Evolutionary conservation across 2,797 vertebrate species (phyloP), one percentile per base, ranked within the genome.

Genomic region (Anabas testudineus): DNA sequence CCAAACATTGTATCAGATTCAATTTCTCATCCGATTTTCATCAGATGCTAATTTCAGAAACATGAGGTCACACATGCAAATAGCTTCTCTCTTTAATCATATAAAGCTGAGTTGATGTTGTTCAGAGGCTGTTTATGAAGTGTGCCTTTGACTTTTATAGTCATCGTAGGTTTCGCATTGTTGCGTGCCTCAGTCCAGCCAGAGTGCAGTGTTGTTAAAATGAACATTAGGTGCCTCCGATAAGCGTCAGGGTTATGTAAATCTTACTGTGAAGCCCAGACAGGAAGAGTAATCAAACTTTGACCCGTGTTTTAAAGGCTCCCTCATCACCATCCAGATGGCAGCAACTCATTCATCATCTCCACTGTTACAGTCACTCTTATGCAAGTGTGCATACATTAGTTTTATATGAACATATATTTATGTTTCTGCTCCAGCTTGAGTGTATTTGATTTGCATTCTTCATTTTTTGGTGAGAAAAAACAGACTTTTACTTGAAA

Each of bases 281-380:
- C 47, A 37, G 37, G 45, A 71, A 24, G 43, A 71, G 21, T 52
- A 72, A 74, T 86, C 68, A 81, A 43, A 72, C 57, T 58, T 12
- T 80, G 57, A 68, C 37, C 72, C 7, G 4, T 19, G 58, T 60
- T 74, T 54, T 9, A 1, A 56, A 56, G 46, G 36, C 52, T 34
- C 39, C 36, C 16, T 63, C 46, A 19, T 43, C 24, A 32, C 76
- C 67, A 10, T 41, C 26, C 19, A 67, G 52, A 54, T 14, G 21
- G 19, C 3, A 62, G 63, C 55, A 42, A 59, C 59, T 78, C 77
- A 39, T 88, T 80, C 37, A 77, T 81, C 77, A 78, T 69, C 39
- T 36, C 15, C 16, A 21, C 49, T 41, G n/a, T 63, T 67, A 42
- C 12, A 24, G 2, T 36, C 15, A 59, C 47, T 57, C 39, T 45